phyloP scores from a whole-genome alignment of 2,113 vertebrate species.

The Halichoeres trimaculatus region DNA sequence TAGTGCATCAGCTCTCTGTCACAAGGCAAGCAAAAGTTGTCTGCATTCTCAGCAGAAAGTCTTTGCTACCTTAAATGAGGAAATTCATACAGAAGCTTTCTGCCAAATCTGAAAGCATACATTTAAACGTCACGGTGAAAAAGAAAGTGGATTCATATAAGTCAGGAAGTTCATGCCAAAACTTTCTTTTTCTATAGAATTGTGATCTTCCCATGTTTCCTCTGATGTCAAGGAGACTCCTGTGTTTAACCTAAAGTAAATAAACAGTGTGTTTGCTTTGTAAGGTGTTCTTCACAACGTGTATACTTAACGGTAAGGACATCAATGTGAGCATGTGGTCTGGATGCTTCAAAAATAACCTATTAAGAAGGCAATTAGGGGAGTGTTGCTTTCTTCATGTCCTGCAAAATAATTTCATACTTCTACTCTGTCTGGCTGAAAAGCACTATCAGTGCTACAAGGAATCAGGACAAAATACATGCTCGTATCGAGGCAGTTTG shows the following conservation, averaged over 20 bases:
- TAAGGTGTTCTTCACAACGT: neutral
- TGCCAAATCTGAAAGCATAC: neutral
- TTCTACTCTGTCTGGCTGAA: constrained; percentile 3
- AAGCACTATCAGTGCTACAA: neutral
- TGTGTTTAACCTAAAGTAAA: too few relatives aligned
- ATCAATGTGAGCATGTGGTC: neutral
- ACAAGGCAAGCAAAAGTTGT: constrained; percentile 2
- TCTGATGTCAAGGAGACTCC: neutral
- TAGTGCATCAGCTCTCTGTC: neutral
- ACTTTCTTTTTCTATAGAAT: neutral
- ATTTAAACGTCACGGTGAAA: too few relatives aligned
- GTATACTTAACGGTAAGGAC: neutral
- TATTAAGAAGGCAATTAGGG: neutral
- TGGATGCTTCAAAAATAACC: neutral
- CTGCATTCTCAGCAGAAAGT: constrained; percentile 8
- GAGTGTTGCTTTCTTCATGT: neutral
- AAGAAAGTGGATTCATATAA: too few relatives aligned
- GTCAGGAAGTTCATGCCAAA: too few relatives aligned
- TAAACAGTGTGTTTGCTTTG: too few relatives aligned
- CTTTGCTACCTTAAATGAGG: neutral
- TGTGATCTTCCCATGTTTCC: neutral
- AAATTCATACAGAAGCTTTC: neutral
- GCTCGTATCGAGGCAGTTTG: neutral
- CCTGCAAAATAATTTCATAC: neutral
- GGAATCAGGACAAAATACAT: constrained; percentile 6